Evolutionary conservation across 2,113 vertebrate species (phyloP).

Genomic region (Verasper variegatus): DNA sequence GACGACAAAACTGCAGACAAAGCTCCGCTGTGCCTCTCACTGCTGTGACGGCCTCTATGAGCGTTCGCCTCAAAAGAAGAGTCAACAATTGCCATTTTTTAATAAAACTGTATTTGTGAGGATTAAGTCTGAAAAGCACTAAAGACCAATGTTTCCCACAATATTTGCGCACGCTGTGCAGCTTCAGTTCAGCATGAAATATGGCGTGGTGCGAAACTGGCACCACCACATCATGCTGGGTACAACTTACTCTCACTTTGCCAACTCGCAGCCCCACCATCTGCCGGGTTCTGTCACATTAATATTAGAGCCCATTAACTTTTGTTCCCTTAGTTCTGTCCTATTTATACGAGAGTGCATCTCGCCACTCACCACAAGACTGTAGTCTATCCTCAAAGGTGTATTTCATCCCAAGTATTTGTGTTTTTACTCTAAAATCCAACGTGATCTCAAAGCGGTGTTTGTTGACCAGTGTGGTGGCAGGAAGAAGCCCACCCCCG

Average conservation of each 20-base stretch:
- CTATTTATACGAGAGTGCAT: conserved; percentile 7
- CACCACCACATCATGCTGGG: conserved; percentile 58
- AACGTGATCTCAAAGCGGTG: conserved; percentile 16
- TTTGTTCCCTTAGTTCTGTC: conserved; percentile 23
- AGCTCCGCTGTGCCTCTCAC: neutral
- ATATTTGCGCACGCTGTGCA: conserved; percentile 49
- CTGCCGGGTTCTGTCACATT: conserved; percentile 60
- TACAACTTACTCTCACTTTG: conserved; percentile 59
- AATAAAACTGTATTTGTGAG: neutral
- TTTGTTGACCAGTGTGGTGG: conserved; percentile 34
- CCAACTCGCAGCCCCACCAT: conserved; percentile 68
- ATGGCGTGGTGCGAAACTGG: conserved; percentile 69
- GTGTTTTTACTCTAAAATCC: conserved; percentile 13
- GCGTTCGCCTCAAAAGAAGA: neutral
- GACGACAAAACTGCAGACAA: too few species aligned
- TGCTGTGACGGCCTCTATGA: neutral
- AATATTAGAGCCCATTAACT: conserved; percentile 34
- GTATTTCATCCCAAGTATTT: conserved; percentile 5
- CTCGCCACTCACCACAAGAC: neutral
- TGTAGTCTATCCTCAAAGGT: conserved; percentile 15
- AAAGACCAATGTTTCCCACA: conserved; percentile 49
- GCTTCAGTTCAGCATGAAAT: conserved; percentile 56
- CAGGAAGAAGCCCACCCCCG: conserved; percentile 18
- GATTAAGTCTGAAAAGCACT: conserved; percentile 21
- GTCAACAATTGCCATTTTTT: neutral